Evolutionary conservation across 2,888 invertebrate genomes (phyloP).

Genomic region (Leptinotarsa tumamoca): DNA sequence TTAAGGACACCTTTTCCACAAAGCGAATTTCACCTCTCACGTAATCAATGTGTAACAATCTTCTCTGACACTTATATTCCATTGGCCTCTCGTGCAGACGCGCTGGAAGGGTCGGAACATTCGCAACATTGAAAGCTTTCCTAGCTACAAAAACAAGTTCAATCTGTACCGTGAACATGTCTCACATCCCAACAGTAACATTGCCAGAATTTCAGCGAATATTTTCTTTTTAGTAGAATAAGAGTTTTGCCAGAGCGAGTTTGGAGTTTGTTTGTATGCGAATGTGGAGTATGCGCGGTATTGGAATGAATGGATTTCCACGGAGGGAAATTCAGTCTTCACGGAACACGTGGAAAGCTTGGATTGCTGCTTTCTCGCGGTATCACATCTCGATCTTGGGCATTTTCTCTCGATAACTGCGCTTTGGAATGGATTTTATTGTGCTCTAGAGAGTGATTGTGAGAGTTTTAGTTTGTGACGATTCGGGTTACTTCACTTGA

Average conservation of each 20-base stretch:
- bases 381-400: not conserved
- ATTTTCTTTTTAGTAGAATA: not conserved
- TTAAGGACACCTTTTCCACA: too few species aligned
- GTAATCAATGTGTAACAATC: too few species aligned
- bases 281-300: conserved; percentile 22
- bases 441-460: not conserved
- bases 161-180: conserved; percentile 13
- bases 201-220: not conserved
- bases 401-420: not conserved
- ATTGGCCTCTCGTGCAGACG: not conserved
- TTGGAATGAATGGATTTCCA: conserved; percentile 12
- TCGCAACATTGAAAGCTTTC: conserved; percentile 4
- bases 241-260: conserved; percentile 1
- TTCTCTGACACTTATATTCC: too few species aligned
- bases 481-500: not conserved
- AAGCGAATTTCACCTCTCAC: too few species aligned
- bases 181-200: conserved; percentile 5
- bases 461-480: not conserved
- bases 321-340: conserved; percentile 21
- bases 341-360: conserved; percentile 27
- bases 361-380: not conserved
- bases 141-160: conserved; percentile 4
- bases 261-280: conserved; percentile 25
- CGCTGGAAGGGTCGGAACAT: not conserved
- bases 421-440: not conserved